Evolutionary conservation across 2,888 invertebrate species (phyloP), one percentile per base, ranked within the genome.

Genomic region (Eristalis pertinax): DNA sequence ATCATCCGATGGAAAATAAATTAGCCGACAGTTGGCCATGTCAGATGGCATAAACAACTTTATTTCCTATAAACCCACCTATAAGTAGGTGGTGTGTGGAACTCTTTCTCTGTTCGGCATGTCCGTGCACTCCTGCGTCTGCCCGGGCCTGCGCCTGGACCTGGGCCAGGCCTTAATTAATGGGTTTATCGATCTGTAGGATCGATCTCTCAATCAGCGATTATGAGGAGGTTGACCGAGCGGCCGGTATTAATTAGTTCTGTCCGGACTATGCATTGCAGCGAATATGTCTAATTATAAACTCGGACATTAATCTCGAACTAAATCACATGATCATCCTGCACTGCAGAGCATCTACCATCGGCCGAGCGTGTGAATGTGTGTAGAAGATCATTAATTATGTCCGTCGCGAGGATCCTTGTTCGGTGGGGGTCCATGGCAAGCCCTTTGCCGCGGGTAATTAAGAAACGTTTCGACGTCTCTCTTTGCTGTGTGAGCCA

Each of bases 1-100:
- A 87, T 87, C 87, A 87, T 84, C 73, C 60, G 64, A 69, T 75
- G 76, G 75, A 60, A 73, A 87, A 87, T 87, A 84, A 87, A 87
- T 84, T 87, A 84, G 87, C 84, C 86, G 78, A 86, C 86, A 86
- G 83, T 86, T 86, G 84, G 87, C 69, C 80, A 84, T 87, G 84
- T 87, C 84, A 84, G 83, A 84, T 80, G 87, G 79, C 84, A 87
- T 76, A 84, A 84, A 83, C 84, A 84, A 80, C 84, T 84, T 76
- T 83, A 83, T 86, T 68, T 83, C 78, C 69, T 77, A 72, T 29
- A 35, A 50, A 19, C 50, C 50, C 50, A 19, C n/a, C 50, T 22
- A 43, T 41, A 76, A 56, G 76, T 81, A 65, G 62, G 70, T 79
- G 79, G 56, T 11, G 65, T 65, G 32, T 32, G 41, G 67, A 26